Percentiles rank a stretch among this genome's conserved stretches.
Evolutionary conservation across 2,113 vertebrate genomes (phyloP).

Genomic region (Elephas maximus): DNA sequence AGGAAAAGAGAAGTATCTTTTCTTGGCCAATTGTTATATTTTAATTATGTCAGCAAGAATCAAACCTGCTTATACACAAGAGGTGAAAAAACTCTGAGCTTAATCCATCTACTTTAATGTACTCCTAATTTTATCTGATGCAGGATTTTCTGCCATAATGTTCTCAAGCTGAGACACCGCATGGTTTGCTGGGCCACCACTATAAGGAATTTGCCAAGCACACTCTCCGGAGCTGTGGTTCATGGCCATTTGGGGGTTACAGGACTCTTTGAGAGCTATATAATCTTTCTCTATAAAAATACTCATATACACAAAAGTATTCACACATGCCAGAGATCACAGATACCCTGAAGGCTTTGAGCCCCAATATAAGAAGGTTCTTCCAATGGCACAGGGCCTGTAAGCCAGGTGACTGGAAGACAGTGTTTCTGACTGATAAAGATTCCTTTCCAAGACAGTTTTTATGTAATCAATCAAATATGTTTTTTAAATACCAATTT

Average conservation of each 20-base stretch:
- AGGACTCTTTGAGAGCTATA: neutral
- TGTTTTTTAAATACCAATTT: neutral
- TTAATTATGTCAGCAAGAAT: constrained; percentile 20
- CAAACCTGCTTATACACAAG: constrained; percentile 36
- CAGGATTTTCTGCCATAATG: constrained; percentile 54
- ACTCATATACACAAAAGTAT: neutral
- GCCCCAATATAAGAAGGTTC: neutral
- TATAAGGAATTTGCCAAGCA: neutral
- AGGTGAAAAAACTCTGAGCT: constrained; percentile 30
- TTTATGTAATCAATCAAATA: neutral
- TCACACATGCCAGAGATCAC: neutral
- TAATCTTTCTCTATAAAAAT: neutral
- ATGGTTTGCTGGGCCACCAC: neutral
- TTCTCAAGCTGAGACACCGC: constrained; percentile 58
- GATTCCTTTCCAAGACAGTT: neutral
- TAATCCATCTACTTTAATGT: neutral
- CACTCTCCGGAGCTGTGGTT: neutral
- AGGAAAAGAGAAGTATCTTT: neutral
- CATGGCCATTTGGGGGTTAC: neutral
- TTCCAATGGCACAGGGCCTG: neutral
- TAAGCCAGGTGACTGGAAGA: neutral
- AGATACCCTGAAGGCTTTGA: neutral
- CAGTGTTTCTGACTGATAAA: neutral
- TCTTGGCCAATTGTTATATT: neutral
- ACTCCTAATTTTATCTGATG: neutral